Percentiles rank a stretch among this genome's conserved stretches.
phyloP scores from a whole-genome alignment of 2,113 vertebrate species.

The Oryzias curvinotus region DNA sequence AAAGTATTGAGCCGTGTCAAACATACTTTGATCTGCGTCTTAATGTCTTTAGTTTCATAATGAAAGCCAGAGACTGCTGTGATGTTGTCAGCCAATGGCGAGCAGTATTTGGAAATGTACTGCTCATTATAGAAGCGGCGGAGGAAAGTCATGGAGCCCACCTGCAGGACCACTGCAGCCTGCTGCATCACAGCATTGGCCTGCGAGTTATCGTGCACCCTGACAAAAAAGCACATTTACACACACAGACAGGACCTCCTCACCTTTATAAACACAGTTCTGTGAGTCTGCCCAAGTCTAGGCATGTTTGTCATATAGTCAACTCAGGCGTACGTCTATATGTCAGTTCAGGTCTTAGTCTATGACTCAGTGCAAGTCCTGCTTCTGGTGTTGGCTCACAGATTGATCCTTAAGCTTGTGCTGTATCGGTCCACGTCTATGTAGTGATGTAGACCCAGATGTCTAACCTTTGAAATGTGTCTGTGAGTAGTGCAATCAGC shows the following conservation, averaged over 20 bases:
- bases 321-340: background rate
- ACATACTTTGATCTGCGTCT: constrained; percentile 65
- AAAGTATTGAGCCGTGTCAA: background rate
- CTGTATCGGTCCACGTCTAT: background rate
- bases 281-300: too few species aligned
- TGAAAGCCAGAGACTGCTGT: constrained; percentile 38
- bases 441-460: background rate
- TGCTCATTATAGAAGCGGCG: constrained; percentile 54
- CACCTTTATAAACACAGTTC: too few species aligned
- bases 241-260: too few species aligned
- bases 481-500: constrained; percentile 68
- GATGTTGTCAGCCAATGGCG: constrained; percentile 53
- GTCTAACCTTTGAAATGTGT: constrained; percentile 74
- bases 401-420: too few species aligned
- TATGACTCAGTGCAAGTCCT: background rate
- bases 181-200: constrained; percentile 77
- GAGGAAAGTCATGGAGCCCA: constrained; percentile 65
- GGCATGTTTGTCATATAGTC: too few species aligned
- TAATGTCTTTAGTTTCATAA: constrained; percentile 50
- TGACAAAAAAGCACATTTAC: constrained; percentile 11
- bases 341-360: background rate
- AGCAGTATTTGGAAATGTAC: constrained; percentile 58
- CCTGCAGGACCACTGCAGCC: constrained; percentile 69
- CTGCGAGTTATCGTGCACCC: constrained; percentile 71
- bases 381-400: background rate